phyloP scores from a whole-genome alignment of 2,113 vertebrate genomes.

The Psophia crepitans region DNA sequence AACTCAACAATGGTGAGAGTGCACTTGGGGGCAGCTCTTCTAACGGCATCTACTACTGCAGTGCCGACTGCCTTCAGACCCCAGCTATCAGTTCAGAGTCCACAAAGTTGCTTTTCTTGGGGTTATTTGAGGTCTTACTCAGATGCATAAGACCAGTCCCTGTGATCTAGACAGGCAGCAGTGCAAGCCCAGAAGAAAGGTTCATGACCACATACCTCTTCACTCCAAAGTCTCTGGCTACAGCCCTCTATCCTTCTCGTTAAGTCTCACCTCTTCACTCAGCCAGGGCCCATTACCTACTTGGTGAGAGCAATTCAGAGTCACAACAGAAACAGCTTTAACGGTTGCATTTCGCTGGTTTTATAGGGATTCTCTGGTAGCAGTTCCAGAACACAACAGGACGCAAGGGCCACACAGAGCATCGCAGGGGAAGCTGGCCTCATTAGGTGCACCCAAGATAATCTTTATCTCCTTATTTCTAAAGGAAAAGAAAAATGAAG shows the following conservation, averaged over 20 bases:
- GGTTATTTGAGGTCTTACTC: background rate
- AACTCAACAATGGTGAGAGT: fast-evolving
- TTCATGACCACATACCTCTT: background rate
- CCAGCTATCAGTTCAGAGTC: background rate
- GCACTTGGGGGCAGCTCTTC: background rate
- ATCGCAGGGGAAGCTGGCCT: background rate
- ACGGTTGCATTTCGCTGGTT: background rate
- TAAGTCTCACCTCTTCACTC: background rate
- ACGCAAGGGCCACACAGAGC: background rate
- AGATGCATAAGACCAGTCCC: background rate
- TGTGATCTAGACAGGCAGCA: fast-evolving
- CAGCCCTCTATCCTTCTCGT: background rate
- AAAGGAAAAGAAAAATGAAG: background rate
- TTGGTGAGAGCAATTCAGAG: background rate
- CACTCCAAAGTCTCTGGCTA: background rate
- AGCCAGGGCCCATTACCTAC: background rate
- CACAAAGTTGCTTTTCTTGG: background rate
- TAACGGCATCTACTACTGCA: background rate
- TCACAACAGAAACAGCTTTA: background rate
- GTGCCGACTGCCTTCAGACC: background rate
- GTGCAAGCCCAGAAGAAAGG: background rate
- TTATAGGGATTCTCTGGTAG: no score
- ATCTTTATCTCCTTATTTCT: background rate
- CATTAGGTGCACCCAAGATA: background rate
- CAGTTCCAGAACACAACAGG: background rate